Conservation (phyloP, 2,888 invertebrate species). For the Lithophane socia region DNA sequence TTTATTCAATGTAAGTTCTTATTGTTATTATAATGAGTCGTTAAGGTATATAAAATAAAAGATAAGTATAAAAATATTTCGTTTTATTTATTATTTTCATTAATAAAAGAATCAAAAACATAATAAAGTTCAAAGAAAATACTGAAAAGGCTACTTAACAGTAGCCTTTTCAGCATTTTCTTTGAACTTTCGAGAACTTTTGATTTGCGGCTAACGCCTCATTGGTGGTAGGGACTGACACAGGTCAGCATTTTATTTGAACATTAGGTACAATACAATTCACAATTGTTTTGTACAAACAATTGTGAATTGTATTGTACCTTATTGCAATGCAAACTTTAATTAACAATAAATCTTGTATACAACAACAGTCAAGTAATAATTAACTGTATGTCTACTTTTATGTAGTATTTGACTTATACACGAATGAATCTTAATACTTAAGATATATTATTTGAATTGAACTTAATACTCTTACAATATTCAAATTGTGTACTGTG, state of each 20-base stretch:
- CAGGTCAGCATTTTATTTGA: slow-evolving; percentile 13
- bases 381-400: slow-evolving; percentile 15
- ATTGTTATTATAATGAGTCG: slow-evolving; percentile 26
- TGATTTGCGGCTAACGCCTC: slow-evolving; percentile 1
- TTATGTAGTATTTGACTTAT: slow-evolving; percentile 21
- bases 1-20: slow-evolving; percentile 20
- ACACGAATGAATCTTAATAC: slow-evolving; percentile 18
- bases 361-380: slow-evolving; percentile 13
- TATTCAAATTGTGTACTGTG: slow-evolving; percentile 11
- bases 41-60: slow-evolving; percentile 21
- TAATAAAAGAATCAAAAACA: slow-evolving; percentile 20
- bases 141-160: not conserved
- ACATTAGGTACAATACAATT: slow-evolving; percentile 1
- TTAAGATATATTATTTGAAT: slow-evolving; percentile 19
- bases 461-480: slow-evolving; percentile 18
- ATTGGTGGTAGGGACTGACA: slow-evolving; percentile 12
- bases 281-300: slow-evolving; percentile 8
- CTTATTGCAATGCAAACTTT: slow-evolving; percentile 20
- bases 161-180: slow-evolving; percentile 1
- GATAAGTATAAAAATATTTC: slow-evolving; percentile 20
- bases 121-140: slow-evolving; percentile 16
- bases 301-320: slow-evolving; percentile 22
- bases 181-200: slow-evolving; percentile 1
- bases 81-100: slow-evolving; percentile 22
- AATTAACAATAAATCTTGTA: slow-evolving; percentile 17